These are phyloP conservation scores for Bucorvus abyssinicus DNA, from an alignment of 2,797 vertebrate species.

Conservation along the genomic window DNA sequence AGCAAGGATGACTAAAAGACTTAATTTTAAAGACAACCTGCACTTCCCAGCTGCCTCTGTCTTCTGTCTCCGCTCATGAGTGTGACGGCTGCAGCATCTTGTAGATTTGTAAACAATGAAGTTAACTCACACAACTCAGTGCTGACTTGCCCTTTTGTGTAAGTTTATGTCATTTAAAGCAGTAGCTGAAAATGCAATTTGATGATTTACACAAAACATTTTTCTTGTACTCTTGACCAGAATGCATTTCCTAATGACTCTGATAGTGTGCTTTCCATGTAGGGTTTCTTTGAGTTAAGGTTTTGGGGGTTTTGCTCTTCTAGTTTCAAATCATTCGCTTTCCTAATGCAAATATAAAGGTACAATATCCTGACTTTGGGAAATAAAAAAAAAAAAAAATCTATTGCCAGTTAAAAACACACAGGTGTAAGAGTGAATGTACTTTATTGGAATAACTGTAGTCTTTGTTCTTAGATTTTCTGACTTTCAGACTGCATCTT, in stretches of 20 bases:
- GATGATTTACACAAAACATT: neutral
- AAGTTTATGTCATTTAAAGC: neutral
- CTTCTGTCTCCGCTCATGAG: neutral
- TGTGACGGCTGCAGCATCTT: neutral
- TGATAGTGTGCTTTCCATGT: neutral
- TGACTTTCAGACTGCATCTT: neutral
- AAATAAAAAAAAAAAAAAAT: neutral
- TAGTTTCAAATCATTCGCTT: neutral
- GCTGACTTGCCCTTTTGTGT: neutral
- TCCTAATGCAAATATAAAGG: neutral
- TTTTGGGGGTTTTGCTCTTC: neutral
- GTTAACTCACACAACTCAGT: neutral
- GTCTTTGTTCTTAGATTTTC: neutral
- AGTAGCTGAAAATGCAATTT: neutral
- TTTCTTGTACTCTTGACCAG: neutral
- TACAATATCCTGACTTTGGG: neutral
- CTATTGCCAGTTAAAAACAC: neutral
- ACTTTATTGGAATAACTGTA: neutral
- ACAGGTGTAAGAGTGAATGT: neutral
- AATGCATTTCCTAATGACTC: neutral
- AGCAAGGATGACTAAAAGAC: neutral
- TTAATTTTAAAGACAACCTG: neutral
- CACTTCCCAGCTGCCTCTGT: neutral
- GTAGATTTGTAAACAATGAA: neutral
- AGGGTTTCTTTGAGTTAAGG: neutral